These are phyloP conservation scores for Theristus sp. DNA, from an alignment of 2,888 invertebrate genomes.

Conservation along the genomic window DNA sequence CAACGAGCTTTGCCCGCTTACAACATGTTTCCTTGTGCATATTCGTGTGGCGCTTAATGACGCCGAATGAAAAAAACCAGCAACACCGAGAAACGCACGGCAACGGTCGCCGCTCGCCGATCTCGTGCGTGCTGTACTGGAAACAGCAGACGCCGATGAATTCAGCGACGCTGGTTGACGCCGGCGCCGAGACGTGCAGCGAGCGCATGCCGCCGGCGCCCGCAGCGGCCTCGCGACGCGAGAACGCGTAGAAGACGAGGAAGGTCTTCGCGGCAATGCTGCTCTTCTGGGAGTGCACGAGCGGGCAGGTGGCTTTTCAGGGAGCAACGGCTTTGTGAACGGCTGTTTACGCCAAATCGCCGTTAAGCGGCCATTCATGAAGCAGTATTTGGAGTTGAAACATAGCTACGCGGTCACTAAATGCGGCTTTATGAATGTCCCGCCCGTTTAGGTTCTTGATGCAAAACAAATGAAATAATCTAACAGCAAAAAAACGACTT, in stretches of 20 bases:
- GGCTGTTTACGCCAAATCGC: too few relatives aligned
- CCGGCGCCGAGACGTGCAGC: slow-evolving; percentile 56
- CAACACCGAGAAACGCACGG: neutral
- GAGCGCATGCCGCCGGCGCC: slow-evolving; percentile 43
- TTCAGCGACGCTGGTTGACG: slow-evolving; percentile 63
- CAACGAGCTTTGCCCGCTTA: too few relatives aligned
- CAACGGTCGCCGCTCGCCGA: slow-evolving; percentile 28
- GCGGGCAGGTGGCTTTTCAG: neutral
- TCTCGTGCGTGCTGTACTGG: slow-evolving; percentile 35
- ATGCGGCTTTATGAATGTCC: too few relatives aligned
- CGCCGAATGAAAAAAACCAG: neutral
- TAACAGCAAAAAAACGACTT: too few relatives aligned
- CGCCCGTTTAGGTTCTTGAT: too few relatives aligned
- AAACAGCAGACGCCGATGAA: slow-evolving; percentile 76
- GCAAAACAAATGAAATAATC: too few relatives aligned
- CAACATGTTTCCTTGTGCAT: too few relatives aligned
- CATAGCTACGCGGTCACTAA: too few relatives aligned
- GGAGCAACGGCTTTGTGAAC: too few relatives aligned
- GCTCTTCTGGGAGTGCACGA: neutral
- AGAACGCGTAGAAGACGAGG: neutral
- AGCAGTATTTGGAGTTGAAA: too few relatives aligned
- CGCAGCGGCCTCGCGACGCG: neutral
- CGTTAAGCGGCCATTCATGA: too few relatives aligned
- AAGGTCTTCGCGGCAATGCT: neutral
- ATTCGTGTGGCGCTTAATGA: too few relatives aligned